Base-by-base conservation (phyloP, 2,888 invertebrate genomes). In the Odontothrips loti region DNA sequence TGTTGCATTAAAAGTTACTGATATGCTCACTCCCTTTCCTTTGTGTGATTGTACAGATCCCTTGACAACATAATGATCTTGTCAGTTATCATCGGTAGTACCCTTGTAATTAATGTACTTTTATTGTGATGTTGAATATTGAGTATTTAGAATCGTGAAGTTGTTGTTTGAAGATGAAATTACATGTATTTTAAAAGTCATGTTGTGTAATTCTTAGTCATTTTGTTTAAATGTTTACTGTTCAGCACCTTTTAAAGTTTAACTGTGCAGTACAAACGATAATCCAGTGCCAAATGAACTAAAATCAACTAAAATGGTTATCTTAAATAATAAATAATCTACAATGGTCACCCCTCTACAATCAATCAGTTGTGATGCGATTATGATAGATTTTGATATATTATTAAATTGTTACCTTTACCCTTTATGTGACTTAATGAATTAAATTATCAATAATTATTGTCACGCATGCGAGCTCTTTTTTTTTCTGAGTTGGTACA, bases 131-230 rank as follows among this genome's bases (percentile, higher is more conserved):
- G 34, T 43, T 43, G 34, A 6, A 43, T 43, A 43, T 43, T 43
- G 34, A 43, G 6, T 43, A 2, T 6, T 43, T 43, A 43, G 34
- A 43, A 43, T 43, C 34, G 6, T 43, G 34, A 43, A 43, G 34
- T 43, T 43, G 34, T 43, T 43, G 6, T 43, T 43, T 43, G 34
- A 43, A 4, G 34, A 43, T 43, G 34, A 43, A 43, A 43, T 43
- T 43, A 43, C 34, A 43, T 43, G 34, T 43, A 43, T 43, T 17
- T 58, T 58, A 4, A n/a, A 58, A 58, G 58, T 58, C 58, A 58
- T n/a, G 20, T 58, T 58, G n/a, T 58, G n/a, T 58, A 58, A 17
- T 51, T 23, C 27, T 75, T 75, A 75, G 68, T 75, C 68, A 75
- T 75, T 27, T 27, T 27, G 68, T 75, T 75, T n/a, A 12, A 23